Evolutionary conservation across 2,113 vertebrate species (phyloP).

Genomic region (Scartelaos histophorus): DNA sequence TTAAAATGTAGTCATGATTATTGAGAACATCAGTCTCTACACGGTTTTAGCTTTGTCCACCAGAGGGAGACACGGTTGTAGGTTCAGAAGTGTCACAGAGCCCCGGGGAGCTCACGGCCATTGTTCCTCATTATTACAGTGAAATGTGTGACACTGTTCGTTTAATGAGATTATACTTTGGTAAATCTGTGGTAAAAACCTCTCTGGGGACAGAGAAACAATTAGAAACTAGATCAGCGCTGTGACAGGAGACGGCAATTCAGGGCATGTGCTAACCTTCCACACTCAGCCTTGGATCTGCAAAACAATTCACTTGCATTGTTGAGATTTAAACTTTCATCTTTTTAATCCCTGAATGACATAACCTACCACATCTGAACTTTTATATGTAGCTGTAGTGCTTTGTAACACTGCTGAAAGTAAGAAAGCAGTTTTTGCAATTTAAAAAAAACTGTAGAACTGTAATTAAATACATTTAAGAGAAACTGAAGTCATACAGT

Average conservation of each 20-base stretch:
- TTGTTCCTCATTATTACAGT: conserved; percentile 33
- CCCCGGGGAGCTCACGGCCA: conserved; percentile 39
- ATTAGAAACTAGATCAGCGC: conserved; percentile 73
- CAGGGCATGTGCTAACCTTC: conserved; percentile 64
- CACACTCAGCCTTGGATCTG: conserved; percentile 20
- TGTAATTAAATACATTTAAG: no score
- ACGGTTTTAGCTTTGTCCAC: conserved; percentile 28
- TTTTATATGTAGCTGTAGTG: no score
- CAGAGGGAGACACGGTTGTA: conserved; percentile 37
- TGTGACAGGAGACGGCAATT: conserved; percentile 55
- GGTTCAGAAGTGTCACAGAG: conserved; percentile 53
- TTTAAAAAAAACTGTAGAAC: no score
- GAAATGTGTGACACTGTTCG: conserved; percentile 39
- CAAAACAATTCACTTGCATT: conserved; percentile 13
- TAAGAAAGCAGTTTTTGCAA: no score
- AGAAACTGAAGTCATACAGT: no score
- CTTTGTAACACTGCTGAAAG: no score
- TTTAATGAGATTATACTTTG: conserved; percentile 26
- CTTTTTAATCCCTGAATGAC: no score
- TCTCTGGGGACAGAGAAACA: conserved; percentile 41
- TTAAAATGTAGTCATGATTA: background rate
- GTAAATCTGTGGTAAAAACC: conserved; percentile 12
- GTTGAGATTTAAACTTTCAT: background rate
- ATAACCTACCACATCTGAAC: no score
- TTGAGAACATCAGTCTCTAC: background rate